Conservation (phyloP, 92 coral and sea anemone genomes). For the Micromussa lordhowensis region DNA sequence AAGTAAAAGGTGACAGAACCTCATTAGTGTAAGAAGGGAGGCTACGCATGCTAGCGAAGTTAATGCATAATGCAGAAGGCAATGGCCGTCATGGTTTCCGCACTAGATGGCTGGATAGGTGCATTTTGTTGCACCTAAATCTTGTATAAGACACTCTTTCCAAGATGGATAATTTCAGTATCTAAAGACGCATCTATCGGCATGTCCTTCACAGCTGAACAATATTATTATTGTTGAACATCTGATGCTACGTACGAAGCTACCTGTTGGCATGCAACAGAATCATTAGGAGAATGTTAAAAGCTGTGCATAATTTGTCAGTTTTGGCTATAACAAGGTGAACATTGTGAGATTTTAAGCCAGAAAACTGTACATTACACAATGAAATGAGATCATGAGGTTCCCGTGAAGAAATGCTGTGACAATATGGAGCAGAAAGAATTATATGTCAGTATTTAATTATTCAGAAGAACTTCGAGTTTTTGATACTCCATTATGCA, state of each 20-base stretch:
- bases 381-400: not conserved
- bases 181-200: not conserved
- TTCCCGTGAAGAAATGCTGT: not conserved
- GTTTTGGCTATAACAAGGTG: not conserved
- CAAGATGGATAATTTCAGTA: not conserved
- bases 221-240: not conserved
- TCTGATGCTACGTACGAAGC: not conserved
- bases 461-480: not conserved
- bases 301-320: not conserved
- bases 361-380: not conserved
- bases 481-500: not conserved
- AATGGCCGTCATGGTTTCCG: not conserved
- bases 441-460: too few relatives aligned
- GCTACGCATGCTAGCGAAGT: too few relatives aligned
- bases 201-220: not conserved
- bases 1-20: not conserved
- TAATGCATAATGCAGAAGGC: not conserved
- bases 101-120: not conserved
- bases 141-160: not conserved
- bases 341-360: not conserved
- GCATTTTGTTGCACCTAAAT: not conserved
- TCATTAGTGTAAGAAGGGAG: not conserved
- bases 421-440: not conserved
- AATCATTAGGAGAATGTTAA: not conserved
- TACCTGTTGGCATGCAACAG: too few relatives aligned